Base-by-base conservation (phyloP, 2,113 vertebrate genomes). In the Alces alces region DNA sequence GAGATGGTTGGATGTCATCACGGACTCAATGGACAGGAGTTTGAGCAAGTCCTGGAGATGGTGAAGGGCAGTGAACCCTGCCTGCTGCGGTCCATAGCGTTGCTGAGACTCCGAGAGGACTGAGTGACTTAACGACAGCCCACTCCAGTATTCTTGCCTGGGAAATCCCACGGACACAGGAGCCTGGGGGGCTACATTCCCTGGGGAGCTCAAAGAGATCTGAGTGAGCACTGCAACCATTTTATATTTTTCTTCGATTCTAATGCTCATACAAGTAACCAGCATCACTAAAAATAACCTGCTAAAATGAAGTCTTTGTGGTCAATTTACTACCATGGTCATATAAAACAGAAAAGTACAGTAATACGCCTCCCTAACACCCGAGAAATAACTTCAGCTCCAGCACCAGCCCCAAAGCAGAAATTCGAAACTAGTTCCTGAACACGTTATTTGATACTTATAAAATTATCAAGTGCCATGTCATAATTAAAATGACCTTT, bases 371-470 rank as follows among this genome's bases (percentile, higher is more conserved):
- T 60, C 12, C 28, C 28, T 25, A 66, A 30, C 28, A 39, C 6
- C 13, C 10, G 5, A 19, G 6, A 27, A 80, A 30, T 27, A 58
- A 19, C 30, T 60, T 9, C 33, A 14, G 58, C 58, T 60, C 6
- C 12, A 54, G 57, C 30, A 28, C 14, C 19, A 73, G 1, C 7
- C 4, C n/a, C 28, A 92, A 80, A 89, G 14, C 19, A 55, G 6
- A 92, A 50, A 54, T 79, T 70, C 45, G 70, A 52, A 91, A 82
- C 16, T 84, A 60, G 14, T 76, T 73, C 21, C n/a, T 52, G 55
- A 47, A 64, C 84, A 15, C 13, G 11, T 8, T 25, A 15, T 45
- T 27, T 27, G 13, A 43, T 43, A 9, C 7, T 78, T 28, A 28
- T 14, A 25, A 5, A 43, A 73, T 43, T 14, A 25, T 43, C 21